phyloP scores from a whole-genome alignment of 2,113 vertebrate genomes.

The Rhegmatorhina hoffmannsi region DNA sequence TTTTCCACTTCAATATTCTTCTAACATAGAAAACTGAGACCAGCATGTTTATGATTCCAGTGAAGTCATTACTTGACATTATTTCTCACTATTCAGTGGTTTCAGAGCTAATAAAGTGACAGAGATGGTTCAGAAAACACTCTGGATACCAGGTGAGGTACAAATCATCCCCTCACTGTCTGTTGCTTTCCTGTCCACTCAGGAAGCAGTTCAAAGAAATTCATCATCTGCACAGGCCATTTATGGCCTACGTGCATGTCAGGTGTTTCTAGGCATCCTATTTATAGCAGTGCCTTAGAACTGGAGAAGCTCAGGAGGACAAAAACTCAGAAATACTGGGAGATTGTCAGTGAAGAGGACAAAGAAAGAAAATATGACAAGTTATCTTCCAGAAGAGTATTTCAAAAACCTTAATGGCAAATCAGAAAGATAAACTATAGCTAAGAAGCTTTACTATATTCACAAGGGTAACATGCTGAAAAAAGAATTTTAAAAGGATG shows the following conservation, averaged over 20 bases:
- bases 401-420: background rate
- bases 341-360: background rate
- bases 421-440: background rate
- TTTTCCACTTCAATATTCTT: background rate
- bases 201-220: background rate
- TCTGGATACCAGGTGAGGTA: background rate
- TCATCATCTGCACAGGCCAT: background rate
- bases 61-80: background rate
- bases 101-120: background rate
- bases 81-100: background rate
- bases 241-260: background rate
- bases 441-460: background rate
- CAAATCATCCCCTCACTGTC: background rate
- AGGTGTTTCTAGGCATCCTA: background rate
- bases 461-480: background rate
- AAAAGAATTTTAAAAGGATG: background rate
- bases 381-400: background rate
- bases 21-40: background rate
- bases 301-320: background rate
- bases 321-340: background rate
- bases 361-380: background rate
- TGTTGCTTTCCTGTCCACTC: background rate
- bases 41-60: background rate
- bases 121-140: background rate
- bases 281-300: background rate